Conservation (phyloP, 1,140 invertebrate species). For the Gonioctena quinquepunctata region DNA sequence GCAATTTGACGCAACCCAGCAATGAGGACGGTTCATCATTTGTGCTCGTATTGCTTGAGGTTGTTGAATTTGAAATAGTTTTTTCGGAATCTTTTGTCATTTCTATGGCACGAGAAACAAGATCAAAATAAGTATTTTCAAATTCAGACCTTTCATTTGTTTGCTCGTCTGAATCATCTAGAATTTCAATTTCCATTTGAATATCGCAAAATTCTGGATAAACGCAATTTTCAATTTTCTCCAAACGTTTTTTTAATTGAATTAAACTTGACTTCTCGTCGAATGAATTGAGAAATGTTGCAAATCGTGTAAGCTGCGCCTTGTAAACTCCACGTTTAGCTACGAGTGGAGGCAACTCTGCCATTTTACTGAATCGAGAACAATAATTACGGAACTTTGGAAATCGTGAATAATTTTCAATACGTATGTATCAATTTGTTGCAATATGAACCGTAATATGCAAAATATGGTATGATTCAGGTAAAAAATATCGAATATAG, state of each 20-base stretch:
- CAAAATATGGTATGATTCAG: no score
- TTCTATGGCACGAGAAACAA: not conserved
- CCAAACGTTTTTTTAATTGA: not conserved
- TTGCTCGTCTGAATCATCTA: not conserved
- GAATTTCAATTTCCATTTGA: not conserved
- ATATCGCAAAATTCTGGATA: not conserved
- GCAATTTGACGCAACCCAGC: slow-evolving; percentile 6
- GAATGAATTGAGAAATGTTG: not conserved
- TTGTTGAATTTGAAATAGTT: not conserved
- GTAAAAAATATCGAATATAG: no score
- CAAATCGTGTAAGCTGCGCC: not conserved
- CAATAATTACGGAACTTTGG: no score
- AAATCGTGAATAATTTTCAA: no score
- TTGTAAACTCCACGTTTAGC: not conserved
- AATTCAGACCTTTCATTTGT: not conserved
- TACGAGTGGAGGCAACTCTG: no score
- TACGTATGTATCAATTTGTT: no score
- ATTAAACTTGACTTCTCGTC: not conserved
- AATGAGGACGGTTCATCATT: no score
- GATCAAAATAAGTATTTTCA: not conserved
- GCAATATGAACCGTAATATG: no score
- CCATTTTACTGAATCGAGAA: no score
- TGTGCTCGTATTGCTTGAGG: not conserved
- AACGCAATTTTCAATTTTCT: not conserved
- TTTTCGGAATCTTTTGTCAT: not conserved